phyloP scores from a whole-genome alignment of 2,888 invertebrate genomes.

The Rhingia rostrata region DNA sequence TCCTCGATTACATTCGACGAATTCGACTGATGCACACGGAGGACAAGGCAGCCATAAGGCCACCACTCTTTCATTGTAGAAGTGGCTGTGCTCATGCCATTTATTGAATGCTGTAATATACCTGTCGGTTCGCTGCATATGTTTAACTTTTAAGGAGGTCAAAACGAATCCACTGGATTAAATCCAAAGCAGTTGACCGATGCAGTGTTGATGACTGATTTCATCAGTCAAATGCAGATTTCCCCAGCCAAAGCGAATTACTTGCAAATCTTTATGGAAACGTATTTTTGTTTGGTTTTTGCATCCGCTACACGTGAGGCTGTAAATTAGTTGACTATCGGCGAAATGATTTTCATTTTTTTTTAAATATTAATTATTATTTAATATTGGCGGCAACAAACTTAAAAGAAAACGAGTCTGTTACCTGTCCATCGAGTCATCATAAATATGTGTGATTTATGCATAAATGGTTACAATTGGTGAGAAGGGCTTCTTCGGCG shows the following conservation, averaged over 20 bases:
- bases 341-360: constrained; percentile 3
- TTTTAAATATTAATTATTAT: constrained; percentile 12
- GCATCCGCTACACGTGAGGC: not conserved
- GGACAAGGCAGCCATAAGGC: constrained; percentile 53
- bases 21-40: constrained; percentile 28
- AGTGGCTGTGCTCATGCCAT: constrained; percentile 18
- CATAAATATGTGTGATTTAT: constrained; percentile 1
- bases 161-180: constrained; percentile 33
- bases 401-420: constrained; percentile 5
- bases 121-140: constrained; percentile 1
- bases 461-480: not conserved
- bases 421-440: not conserved
- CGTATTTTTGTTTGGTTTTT: constrained; percentile 7
- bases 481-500: constrained; percentile 9
- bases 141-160: constrained; percentile 51
- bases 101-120: constrained; percentile 53
- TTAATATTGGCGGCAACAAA: constrained; percentile 6
- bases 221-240: constrained; percentile 13
- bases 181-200: constrained; percentile 40
- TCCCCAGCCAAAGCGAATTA: constrained; percentile 14
- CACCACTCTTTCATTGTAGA: not conserved
- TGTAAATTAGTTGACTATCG: not conserved
- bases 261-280: constrained; percentile 55
- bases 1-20: constrained; percentile 37
- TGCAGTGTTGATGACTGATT: constrained; percentile 11